These are phyloP conservation scores for Crenuchus spilurus DNA, from an alignment of 2,797 vertebrate species.

Conservation along the genomic window DNA sequence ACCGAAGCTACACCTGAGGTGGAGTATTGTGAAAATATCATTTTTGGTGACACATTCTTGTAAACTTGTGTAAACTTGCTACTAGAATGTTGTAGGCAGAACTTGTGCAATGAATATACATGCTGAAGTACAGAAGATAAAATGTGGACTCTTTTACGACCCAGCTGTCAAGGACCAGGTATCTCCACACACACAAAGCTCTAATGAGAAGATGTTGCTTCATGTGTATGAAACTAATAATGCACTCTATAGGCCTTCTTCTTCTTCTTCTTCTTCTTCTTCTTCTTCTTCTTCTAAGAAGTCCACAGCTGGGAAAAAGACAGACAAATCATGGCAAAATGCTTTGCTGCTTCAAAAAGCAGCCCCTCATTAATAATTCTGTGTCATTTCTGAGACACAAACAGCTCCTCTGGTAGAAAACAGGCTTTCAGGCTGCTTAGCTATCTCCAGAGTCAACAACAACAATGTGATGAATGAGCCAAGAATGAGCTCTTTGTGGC, in stretches of 20 bases:
- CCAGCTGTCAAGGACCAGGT: background rate
- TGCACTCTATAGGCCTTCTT: background rate
- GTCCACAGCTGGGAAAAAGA: conserved; percentile 18
- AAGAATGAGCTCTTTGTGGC: background rate
- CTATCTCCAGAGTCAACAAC: background rate
- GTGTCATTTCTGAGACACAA: conserved; percentile 19
- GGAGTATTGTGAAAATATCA: too few species aligned
- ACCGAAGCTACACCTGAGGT: too few species aligned
- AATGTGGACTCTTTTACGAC: background rate
- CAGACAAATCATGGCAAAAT: background rate
- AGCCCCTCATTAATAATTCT: conserved; percentile 35
- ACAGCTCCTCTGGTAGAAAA: background rate
- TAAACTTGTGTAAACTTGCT: too few species aligned
- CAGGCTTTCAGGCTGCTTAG: background rate
- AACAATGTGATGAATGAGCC: background rate
- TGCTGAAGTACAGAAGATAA: background rate
- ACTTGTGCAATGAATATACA: too few species aligned
- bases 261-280: background rate
- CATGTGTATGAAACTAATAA: conserved; percentile 2
- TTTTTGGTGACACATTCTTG: too few species aligned
- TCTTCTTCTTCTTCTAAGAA: background rate
- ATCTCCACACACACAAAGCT: background rate
- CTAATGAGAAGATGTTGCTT: background rate
- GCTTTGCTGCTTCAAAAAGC: conserved; percentile 16
- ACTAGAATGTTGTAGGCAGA: too few species aligned